phyloP scores from a whole-genome alignment of 2,113 vertebrate species.

The Regulus satrapa region DNA sequence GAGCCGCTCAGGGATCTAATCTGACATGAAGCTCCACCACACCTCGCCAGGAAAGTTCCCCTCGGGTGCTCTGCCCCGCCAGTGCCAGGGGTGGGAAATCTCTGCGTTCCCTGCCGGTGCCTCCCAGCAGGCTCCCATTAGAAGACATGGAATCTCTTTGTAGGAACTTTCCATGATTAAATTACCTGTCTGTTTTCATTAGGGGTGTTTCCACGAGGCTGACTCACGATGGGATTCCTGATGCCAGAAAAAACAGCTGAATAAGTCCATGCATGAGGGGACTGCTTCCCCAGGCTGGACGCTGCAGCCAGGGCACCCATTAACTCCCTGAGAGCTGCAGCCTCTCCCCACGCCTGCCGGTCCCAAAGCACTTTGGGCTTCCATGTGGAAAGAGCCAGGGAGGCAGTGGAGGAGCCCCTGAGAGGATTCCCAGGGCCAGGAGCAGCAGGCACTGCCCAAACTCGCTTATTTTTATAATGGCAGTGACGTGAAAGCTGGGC shows the following conservation, averaged over 20 bases:
- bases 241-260: conserved; percentile 8
- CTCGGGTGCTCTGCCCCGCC: neutral
- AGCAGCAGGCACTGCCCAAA: neutral
- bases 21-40: neutral
- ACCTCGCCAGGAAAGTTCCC: neutral
- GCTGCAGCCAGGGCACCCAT: neutral
- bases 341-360: neutral
- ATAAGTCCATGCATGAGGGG: neutral
- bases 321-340: neutral
- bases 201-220: neutral
- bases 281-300: neutral
- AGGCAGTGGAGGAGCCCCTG: fast-evolving
- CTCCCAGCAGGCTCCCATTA: conserved; percentile 20
- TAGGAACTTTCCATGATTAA: conserved; percentile 52
- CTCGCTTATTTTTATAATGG: fast-evolving
- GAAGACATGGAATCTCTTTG: neutral
- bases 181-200: conserved; percentile 62
- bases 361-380: neutral
- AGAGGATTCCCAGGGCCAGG: neutral
- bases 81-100: neutral
- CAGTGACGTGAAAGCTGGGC: neutral
- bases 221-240: neutral
- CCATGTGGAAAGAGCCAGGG: neutral
- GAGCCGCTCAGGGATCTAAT: neutral
- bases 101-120: neutral